A percentile compares a stretch with the other conserved stretches of the same genome.
Evolutionary conservation across 2,888 invertebrate species (phyloP).

Genomic region (Poecilobothrus nobilitatus): DNA sequence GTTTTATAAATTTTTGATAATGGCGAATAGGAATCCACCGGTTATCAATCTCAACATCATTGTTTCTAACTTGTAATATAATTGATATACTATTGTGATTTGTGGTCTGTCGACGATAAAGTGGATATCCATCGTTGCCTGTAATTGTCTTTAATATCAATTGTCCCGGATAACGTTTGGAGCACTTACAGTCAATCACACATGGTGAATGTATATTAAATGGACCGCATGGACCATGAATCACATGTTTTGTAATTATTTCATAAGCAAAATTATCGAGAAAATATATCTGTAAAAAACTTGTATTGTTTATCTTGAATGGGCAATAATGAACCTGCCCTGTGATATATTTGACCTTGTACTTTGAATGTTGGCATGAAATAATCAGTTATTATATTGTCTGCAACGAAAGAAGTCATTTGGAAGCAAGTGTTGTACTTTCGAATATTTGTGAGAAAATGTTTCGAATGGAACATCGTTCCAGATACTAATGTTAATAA

Average conservation of each 20-base stretch:
- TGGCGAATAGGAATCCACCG: constrained; percentile 14
- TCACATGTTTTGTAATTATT: constrained; percentile 24
- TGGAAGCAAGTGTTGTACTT: no score
- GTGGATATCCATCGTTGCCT: constrained; percentile 31
- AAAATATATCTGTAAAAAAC: no score
- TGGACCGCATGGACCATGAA: constrained; percentile 34
- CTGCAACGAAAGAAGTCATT: no score
- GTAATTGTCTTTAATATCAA: constrained; percentile 27
- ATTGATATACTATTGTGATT: constrained; percentile 25
- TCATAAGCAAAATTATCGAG: no score
- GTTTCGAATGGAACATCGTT: no score
- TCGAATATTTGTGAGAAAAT: no score
- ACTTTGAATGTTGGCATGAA: no score
- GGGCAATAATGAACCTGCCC: no score
- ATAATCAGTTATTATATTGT: no score
- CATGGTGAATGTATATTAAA: constrained; percentile 34
- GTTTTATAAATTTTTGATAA: constrained; percentile 21
- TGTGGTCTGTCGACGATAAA: constrained; percentile 29
- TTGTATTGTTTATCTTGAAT: no score
- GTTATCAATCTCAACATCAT: constrained; percentile 14
- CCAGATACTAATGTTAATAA: no score
- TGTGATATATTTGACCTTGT: no score
- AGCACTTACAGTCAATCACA: constrained; percentile 36
- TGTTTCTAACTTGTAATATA: constrained; percentile 23
- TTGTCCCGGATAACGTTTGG: constrained; percentile 25